These are phyloP conservation scores for Ricordea florida DNA, from an alignment of 92 coral and sea anemone species.

Conservation along the genomic window DNA sequence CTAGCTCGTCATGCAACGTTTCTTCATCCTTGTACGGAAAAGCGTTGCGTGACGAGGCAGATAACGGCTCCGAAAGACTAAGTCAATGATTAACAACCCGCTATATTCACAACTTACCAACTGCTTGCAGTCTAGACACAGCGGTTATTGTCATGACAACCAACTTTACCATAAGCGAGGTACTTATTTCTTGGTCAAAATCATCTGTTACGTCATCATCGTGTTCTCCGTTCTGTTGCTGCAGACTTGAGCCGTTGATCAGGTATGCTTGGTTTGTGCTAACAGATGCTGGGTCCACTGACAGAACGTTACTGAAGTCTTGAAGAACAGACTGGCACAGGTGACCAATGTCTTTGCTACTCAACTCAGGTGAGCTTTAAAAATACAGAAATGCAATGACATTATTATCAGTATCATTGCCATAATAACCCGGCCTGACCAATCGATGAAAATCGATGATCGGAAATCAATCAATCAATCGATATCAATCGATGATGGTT, in stretches of 20 bases:
- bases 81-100: neutral
- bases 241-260: conserved; percentile 26
- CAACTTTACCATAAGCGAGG: conserved; percentile 81
- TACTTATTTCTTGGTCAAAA: conserved; percentile 50
- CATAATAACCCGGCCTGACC: too few species aligned
- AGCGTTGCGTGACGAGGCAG: too few species aligned
- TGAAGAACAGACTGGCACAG: conserved; percentile 96
- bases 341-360: conserved; percentile 87
- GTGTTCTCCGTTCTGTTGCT: conserved; percentile 55
- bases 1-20: too few species aligned
- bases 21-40: too few species aligned
- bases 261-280: conserved; percentile 1
- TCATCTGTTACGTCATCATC: conserved; percentile 40
- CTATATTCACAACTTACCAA: conserved; percentile 42
- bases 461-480: too few species aligned
- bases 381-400: too few species aligned
- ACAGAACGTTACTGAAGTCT: conserved; percentile 79
- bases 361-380: conserved; percentile 66
- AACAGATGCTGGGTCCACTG: conserved; percentile 40
- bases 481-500: too few species aligned
- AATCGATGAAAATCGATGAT: too few species aligned
- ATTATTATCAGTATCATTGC: too few species aligned
- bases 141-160: conserved; percentile 81
- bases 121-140: conserved; percentile 78
- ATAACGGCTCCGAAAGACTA: too few species aligned